These are phyloP conservation scores for Gambusia holbrooki DNA, from an alignment of 2,113 vertebrate genomes.

Conservation along the genomic window DNA sequence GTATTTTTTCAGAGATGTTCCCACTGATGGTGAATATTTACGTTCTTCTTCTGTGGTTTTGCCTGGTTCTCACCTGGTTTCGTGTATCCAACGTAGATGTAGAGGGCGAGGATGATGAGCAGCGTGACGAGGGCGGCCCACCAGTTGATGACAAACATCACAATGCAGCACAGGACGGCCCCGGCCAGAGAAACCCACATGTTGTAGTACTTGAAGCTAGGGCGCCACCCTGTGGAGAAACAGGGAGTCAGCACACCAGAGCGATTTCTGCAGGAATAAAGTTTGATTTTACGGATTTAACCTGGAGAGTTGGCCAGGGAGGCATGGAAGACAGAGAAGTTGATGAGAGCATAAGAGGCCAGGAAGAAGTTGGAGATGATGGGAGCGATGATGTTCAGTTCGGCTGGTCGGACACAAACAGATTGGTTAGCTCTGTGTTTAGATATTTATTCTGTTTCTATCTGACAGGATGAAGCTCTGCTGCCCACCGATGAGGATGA, in stretches of 20 bases:
- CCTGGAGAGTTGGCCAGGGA: slow-evolving; percentile 97
- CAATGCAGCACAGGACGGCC: slow-evolving; percentile 91
- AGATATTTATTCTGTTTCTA: neutral
- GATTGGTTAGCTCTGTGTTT: neutral
- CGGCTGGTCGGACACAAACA: slow-evolving; percentile 75
- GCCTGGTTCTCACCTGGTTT: slow-evolving; percentile 86
- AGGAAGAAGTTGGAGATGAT: slow-evolving; percentile 99
- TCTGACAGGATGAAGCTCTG: neutral
- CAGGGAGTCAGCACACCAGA: neutral
- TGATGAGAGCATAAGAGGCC: slow-evolving; percentile 97
- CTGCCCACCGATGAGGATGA: slow-evolving; percentile 93
- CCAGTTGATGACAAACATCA: slow-evolving; percentile 99
- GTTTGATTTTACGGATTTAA: slow-evolving; percentile 55
- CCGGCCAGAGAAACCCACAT: slow-evolving; percentile 96
- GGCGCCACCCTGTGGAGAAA: slow-evolving; percentile 90
- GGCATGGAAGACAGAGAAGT: slow-evolving; percentile 97
- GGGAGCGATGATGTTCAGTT: slow-evolving; percentile 96
- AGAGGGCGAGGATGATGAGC: slow-evolving; percentile 93
- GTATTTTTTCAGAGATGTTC: too few species aligned
- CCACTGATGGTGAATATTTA: too few species aligned
- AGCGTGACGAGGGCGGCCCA: slow-evolving; percentile 94
- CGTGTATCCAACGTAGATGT: slow-evolving; percentile 97
- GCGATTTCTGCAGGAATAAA: neutral
- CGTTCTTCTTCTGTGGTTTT: neutral
- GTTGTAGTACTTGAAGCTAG: slow-evolving; percentile 97